Base-by-base conservation (phyloP, 2,888 invertebrate genomes). In the Plemyria rubiginata region DNA sequence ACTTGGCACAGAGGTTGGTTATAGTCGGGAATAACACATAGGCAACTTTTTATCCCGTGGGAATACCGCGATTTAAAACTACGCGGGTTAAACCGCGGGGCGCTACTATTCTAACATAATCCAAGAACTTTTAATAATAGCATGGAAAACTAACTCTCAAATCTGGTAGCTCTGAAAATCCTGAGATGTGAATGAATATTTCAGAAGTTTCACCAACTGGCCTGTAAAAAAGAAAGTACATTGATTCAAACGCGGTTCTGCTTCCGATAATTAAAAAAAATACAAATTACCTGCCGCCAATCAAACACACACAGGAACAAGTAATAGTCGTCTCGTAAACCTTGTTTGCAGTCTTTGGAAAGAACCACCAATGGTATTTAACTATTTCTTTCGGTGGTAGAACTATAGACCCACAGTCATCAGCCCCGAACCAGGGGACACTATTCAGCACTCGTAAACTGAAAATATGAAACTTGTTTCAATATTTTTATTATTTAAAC, bases 351-450 rank as follows among this genome's bases (percentile, higher is more conserved):
- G 67, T 70, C 67, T 80, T 87, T 0, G 92, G 92, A 62, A 90
- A 92, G 74, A 92, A 93, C 92, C 92, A 92, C 88, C 88, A 92
- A 43, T 84, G 86, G 54, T 83, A 92, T 12, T 81, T 80, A 0
- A 87, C 68, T 49, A 92, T 86, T 68, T 91, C 86, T 67, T 86
- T 90, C 0, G 92, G 91, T 0, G 87, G 84, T 11, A 92, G 62
- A 4, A 90, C 79, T 46, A 92, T 75, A 4, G 78, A 72, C 0
- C 92, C 92, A 43, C 76, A 68, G 46, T 79, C 72, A 62, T 92
- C 92, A 2, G 85, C 90, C 0, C 92, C 92, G 43, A 93, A 79
- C 93, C 93, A 93, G 0, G 81, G 43, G 0, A 80, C 87, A 50
- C 70, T 81, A 67, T 79, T 86, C 36, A 93, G 66, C 22, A 92